Percentiles rank a stretch among this genome's conserved stretches.
Evolutionary conservation across 2,888 invertebrate genomes (phyloP).

Genomic region (Caenorhabditis afra): DNA sequence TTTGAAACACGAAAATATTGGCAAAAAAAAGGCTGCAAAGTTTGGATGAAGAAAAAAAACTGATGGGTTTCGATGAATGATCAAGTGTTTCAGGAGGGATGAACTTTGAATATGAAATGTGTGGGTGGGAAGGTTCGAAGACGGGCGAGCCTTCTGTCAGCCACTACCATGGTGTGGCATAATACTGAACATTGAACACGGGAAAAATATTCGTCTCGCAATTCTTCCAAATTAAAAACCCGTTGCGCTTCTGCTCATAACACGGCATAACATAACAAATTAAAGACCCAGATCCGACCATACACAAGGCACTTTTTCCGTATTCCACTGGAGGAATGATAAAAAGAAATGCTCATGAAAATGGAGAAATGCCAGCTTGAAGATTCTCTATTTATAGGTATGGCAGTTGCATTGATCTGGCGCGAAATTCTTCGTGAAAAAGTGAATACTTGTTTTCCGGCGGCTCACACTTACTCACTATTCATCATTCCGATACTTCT

Average conservation of each 20-base stretch:
- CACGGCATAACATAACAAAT: not conserved
- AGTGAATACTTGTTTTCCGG: constrained; percentile 26
- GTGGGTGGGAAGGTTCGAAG: not conserved
- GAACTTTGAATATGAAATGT: not conserved
- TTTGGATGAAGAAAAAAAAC: not conserved
- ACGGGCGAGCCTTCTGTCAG: too few species aligned
- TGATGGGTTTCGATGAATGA: constrained; percentile 1
- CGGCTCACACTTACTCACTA: constrained; percentile 28
- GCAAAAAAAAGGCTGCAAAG: constrained; percentile 1
- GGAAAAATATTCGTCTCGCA: too few species aligned
- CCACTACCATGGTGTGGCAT: too few species aligned
- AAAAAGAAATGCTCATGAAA: not conserved
- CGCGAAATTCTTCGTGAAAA: not conserved
- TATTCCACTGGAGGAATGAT: not conserved
- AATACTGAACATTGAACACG: too few species aligned
- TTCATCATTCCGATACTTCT: constrained; percentile 7
- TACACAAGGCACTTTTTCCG: constrained; percentile 1
- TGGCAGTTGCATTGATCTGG: not conserved
- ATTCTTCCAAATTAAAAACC: too few species aligned
- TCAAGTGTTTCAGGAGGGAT: constrained; percentile 7
- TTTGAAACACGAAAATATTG: constrained; percentile 2
- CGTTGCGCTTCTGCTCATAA: not conserved
- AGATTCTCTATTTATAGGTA: not conserved
- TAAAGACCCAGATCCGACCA: not conserved
- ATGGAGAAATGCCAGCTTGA: not conserved